Conservation (phyloP, 2,888 invertebrate species). For the Oligia latruncula region DNA sequence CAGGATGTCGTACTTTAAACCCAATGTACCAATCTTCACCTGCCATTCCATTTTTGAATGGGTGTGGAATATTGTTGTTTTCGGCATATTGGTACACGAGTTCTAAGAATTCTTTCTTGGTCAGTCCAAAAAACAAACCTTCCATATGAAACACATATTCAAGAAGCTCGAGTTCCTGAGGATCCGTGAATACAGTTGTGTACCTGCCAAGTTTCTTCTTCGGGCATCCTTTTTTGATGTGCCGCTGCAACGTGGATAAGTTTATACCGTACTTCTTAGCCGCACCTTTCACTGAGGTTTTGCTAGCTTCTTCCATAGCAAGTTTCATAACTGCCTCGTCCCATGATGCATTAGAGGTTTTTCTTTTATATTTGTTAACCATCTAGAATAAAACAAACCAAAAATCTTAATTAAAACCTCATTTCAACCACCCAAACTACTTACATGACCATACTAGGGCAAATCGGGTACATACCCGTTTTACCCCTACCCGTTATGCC, state of each 20-base stretch:
- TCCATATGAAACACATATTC: not conserved
- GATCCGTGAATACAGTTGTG: conserved; percentile 2
- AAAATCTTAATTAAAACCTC: too few species aligned
- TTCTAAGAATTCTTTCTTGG: not conserved
- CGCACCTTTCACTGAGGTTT: conserved; percentile 39
- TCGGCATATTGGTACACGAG: conserved; percentile 21
- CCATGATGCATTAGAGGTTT: conserved; percentile 34
- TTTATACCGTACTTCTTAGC: conserved; percentile 47
- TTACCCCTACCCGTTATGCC: too few species aligned
- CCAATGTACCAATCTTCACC: conserved; percentile 9
- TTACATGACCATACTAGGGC: too few species aligned
- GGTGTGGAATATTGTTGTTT: conserved; percentile 4
- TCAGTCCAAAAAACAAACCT: not conserved
- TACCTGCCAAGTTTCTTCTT: conserved; percentile 39
- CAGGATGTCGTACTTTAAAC: conserved; percentile 5
- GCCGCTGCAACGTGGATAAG: conserved; percentile 43
- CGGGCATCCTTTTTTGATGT: conserved; percentile 38
- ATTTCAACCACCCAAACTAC: too few species aligned
- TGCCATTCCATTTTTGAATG: conserved; percentile 2
- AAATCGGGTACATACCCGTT: too few species aligned
- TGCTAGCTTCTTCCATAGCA: conserved; percentile 49
- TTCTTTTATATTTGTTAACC: too few species aligned
- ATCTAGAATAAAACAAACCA: too few species aligned
- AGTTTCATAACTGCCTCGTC: conserved; percentile 38
- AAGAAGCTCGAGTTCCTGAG: not conserved